Evolutionary conservation across 2,797 vertebrate genomes (phyloP), one percentile per base, ranked within the genome.

Genomic region (Tapirus indicus): DNA sequence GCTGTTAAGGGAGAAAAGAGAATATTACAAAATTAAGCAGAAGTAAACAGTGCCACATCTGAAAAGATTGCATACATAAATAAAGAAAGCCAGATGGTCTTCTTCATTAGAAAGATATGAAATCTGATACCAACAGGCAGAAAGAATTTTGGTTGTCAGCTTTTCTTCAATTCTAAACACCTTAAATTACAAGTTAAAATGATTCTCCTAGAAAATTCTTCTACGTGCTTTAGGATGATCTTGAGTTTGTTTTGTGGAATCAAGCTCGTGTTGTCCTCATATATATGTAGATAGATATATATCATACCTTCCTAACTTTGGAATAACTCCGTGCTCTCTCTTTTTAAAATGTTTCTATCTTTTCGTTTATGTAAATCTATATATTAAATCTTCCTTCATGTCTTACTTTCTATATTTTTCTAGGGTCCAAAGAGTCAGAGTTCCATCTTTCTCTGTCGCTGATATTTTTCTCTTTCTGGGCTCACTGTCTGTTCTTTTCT

Each of bases 1-100:
- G 38, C 54, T 78, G 21, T 87, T 66, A 82, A 87, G 56, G 83
- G 35, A 94, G 88, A 80, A 94, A 95, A 85, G 44, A 78, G 89
- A 90, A 84, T n/a, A 60, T 88, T 72, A 68, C 47, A 97, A 82
- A 96, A 90, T 94, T 80, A 93, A 91, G 75, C 69, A 95, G 74
- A 89, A 94, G 58, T 47, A 75, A 64, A 92, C 38, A 58, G 64
- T 60, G 38, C 88, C 44, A 52, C 52, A 75, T 96, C 88, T 69
- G 60, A 58, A 89, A 92, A 85, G 79, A 92, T 3, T 56, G 56
- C 71, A 72, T 85, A 64, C 52, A 49, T 96, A 96, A 98, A 52
- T 96, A 52, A 96, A 87, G 94, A 75, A 93, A 74, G 56, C 92
- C 97, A 98, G 94, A 97, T 98, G 97, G 96, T 35, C 75, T 52